These are phyloP conservation scores for Drosophila multiciliata DNA, from an alignment of 2,888 invertebrate genomes.

Conservation along the genomic window DNA sequence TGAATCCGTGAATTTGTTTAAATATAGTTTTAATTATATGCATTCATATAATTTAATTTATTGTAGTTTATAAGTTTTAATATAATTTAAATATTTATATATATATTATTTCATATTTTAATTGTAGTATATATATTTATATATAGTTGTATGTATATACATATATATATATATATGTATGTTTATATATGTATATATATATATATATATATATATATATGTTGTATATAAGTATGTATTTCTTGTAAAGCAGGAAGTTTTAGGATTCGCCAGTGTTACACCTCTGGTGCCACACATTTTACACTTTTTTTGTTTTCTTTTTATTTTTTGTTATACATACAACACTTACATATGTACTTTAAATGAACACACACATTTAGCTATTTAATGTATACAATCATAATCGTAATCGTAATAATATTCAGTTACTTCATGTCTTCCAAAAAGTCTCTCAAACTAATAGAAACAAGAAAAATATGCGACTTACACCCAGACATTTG, in stretches of 20 bases:
- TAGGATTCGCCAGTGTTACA: conserved; percentile 75
- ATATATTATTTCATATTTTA: conserved; percentile 58
- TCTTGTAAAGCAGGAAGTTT: conserved; percentile 80
- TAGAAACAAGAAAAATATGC: conserved; percentile 53
- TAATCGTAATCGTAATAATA: conserved; percentile 71
- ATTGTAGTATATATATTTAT: conserved; percentile 49
- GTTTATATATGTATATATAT: conserved; percentile 50
- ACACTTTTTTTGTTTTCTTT: conserved; percentile 30
- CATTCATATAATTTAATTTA: conserved; percentile 71
- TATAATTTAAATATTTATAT: conserved; percentile 63
- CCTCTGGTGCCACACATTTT: conserved; percentile 72
- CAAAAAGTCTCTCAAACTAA: conserved; percentile 54
- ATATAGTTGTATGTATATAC: conserved; percentile 29
- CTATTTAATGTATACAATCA: conserved; percentile 72
- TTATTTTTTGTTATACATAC: conserved; percentile 63
- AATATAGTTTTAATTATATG: conserved; percentile 2
- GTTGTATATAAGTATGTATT: conserved; percentile 43
- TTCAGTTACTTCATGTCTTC: conserved; percentile 77
- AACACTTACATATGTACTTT: conserved; percentile 70
- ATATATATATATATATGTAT: conserved; percentile 43
- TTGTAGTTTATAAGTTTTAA: conserved; percentile 68
- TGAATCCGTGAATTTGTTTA: not conserved
- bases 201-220: conserved; percentile 42
- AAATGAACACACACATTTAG: conserved; percentile 80
- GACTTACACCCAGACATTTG: conserved; percentile 39